A percentile compares a stretch with the other conserved stretches of the same genome.
Conservation (phyloP, 2,888 invertebrate genomes). For the Phortica magna region DNA sequence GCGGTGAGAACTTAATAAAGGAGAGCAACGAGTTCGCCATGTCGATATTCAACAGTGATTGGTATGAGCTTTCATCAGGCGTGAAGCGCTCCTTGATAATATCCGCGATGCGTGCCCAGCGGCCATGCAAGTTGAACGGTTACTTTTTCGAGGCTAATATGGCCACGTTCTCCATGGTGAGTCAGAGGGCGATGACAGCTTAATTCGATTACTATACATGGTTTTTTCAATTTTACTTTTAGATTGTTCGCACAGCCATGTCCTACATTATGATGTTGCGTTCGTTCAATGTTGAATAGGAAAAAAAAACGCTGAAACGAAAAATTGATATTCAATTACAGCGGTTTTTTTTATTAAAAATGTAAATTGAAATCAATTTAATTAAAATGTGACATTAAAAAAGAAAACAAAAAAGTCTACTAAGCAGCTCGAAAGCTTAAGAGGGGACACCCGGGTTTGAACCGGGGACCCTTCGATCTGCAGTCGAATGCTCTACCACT, state of each 20-base stretch:
- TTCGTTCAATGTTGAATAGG: not conserved
- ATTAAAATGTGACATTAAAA: too few species aligned
- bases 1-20: slow-evolving; percentile 5
- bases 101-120: not conserved
- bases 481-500: slow-evolving; percentile 71
- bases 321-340: not conserved
- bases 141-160: slow-evolving; percentile 21
- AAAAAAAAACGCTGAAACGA: not conserved
- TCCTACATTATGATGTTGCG: slow-evolving; percentile 14
- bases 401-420: too few species aligned
- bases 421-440: too few species aligned
- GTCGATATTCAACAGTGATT: not conserved
- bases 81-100: not conserved
- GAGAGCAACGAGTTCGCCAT: not conserved
- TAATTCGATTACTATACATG: not conserved
- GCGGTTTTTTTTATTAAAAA: too few species aligned
- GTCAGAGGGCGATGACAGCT: not conserved
- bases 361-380: too few species aligned
- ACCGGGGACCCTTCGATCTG: slow-evolving; percentile 72
- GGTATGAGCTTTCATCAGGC: not conserved
- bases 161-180: slow-evolving; percentile 14
- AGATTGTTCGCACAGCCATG: slow-evolving; percentile 6
- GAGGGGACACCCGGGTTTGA: slow-evolving; percentile 70
- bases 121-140: slow-evolving; percentile 5
- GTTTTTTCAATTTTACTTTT: not conserved